Percentiles rank a stretch among this genome's conserved stretches.
These are phyloP conservation scores for Calidris pugnax DNA, from an alignment of 2,113 vertebrate species.

Conservation along the genomic window DNA sequence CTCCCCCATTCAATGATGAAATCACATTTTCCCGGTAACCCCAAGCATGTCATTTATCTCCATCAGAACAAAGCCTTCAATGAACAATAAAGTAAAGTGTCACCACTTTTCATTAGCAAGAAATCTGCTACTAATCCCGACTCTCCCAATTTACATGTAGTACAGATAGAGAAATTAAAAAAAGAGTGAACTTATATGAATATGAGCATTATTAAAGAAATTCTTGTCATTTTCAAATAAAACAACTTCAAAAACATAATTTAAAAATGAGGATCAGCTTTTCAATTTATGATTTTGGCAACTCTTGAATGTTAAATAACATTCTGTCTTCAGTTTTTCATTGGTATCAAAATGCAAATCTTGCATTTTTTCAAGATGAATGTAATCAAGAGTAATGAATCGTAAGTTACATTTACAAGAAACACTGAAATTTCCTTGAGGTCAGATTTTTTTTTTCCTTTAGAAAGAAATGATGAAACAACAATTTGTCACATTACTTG, in stretches of 20 bases:
- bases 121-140: slow-evolving; percentile 37
- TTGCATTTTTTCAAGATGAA: not conserved
- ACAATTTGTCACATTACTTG: not conserved
- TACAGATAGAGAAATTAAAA: not conserved
- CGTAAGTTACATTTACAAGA: slow-evolving; percentile 16
- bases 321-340: not conserved
- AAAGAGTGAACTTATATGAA: not conserved
- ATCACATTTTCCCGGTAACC: slow-evolving; percentile 74
- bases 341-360: not conserved
- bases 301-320: not conserved
- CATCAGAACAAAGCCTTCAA: slow-evolving; percentile 66
- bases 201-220: not conserved
- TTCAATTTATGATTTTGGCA: not conserved
- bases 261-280: not conserved
- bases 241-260: not conserved
- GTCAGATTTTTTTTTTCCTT: slow-evolving; percentile 26
- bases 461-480: slow-evolving; percentile 49
- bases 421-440: slow-evolving; percentile 7
- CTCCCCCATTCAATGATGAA: slow-evolving; percentile 61
- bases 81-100: slow-evolving; percentile 71
- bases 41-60: slow-evolving; percentile 68
- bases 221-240: not conserved
- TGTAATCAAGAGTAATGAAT: not conserved
- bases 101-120: slow-evolving; percentile 71
- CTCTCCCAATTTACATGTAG: not conserved